Evolutionary conservation across 1,140 invertebrate species (phyloP), one percentile per base, ranked within the genome.

Genomic region (Heliconius hewitsoni): DNA sequence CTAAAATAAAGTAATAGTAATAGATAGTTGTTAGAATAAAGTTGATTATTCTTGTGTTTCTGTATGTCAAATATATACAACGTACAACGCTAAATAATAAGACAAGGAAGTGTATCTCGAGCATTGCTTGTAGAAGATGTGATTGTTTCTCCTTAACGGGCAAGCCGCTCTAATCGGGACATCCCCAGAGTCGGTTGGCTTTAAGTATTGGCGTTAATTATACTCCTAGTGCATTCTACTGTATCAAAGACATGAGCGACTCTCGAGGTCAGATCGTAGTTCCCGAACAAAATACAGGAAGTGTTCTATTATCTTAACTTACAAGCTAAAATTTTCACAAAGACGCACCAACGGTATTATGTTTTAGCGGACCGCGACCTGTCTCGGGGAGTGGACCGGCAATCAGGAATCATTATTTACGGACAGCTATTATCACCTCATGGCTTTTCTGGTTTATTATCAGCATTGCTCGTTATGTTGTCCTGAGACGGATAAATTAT

Each of bases 381-480:
- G 82, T 83, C 78, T 86, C 85, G 86, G 84, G 84, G 84, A 86
- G 89, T 88, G 89, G 89, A 86, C 87, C 87, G 80, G 86, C 90
- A 93, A 93, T 93, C 92, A 90, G 90, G 87, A 86, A 92, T 93
- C 91, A 93, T 93, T 93, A 93, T 93, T 91, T 91, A 92, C 92
- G 88, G 86, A 90, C 89, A 88, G 87, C 90, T 93, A 93, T 94
- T 94, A 94, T 94, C 91, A 93, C 91, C 91, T 91, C 89, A 87
- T 92, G 91, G 91, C 89, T 91, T 92, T 93, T 93, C 90, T 91
- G 91, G 89, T 94, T 92, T 94, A 93, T 92, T 93, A 94, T 92
- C 90, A 84, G 85, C 87, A 85, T 89, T 88, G 90, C 90, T 94
- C 90, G 92, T 94, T 94, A 93, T 94, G 91, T 90, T 92, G 92